phyloP scores from a whole-genome alignment of 1,140 invertebrate genomes.

The Battus philenor region DNA sequence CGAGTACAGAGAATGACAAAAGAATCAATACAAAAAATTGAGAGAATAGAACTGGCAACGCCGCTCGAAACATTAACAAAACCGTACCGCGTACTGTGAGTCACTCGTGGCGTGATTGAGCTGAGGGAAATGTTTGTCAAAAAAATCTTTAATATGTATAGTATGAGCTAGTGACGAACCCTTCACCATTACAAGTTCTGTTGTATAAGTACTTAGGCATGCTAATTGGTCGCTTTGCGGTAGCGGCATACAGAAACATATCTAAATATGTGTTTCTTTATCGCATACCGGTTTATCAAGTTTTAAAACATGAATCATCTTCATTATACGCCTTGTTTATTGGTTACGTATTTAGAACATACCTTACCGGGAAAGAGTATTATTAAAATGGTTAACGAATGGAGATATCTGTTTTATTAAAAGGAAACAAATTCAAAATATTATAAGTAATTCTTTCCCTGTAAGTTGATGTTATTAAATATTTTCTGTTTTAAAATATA shows the following conservation, averaged over 20 bases:
- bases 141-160: slow-evolving; percentile 45
- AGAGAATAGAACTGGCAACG: slow-evolving; percentile 27
- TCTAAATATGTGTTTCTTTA: slow-evolving; percentile 1
- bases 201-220: no score
- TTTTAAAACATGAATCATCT: slow-evolving; percentile 4
- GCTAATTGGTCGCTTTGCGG: no score
- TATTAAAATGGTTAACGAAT: no score
- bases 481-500: no score
- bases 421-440: no score
- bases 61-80: slow-evolving; percentile 46
- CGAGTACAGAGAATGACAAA: slow-evolving; percentile 22
- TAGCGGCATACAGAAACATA: neutral
- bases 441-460: no score
- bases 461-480: no score
- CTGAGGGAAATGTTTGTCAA: slow-evolving; percentile 54
- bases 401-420: no score
- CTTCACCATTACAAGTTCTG: no score
- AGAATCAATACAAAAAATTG: slow-evolving; percentile 19
- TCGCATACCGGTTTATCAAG: slow-evolving; percentile 4
- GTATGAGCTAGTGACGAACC: slow-evolving; percentile 19
- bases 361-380: no score
- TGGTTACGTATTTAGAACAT: neutral
- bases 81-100: slow-evolving; percentile 48
- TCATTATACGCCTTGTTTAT: slow-evolving; percentile 3
- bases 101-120: slow-evolving; percentile 60